phyloP scores from a whole-genome alignment of 30 jellyfish, hydroid and myxozoan species.

The Aurelia aurita region DNA sequence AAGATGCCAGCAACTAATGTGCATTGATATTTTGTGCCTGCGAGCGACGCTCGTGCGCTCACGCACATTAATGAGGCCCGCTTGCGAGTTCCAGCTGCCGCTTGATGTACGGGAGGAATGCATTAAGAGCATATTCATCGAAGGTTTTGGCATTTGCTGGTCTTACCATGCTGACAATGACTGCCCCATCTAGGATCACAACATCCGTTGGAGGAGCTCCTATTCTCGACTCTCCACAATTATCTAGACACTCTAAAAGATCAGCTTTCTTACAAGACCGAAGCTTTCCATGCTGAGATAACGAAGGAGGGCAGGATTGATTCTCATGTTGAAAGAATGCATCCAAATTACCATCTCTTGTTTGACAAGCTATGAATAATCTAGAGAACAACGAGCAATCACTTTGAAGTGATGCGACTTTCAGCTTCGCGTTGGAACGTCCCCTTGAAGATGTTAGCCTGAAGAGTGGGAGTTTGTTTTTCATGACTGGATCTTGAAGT shows the following conservation, averaged over 20 bases:
- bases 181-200: constrained; percentile 48
- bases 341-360: constrained; percentile 48
- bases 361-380: constrained; percentile 48
- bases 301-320: constrained; percentile 57
- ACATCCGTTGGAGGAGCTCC: constrained; percentile 19
- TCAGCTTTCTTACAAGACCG: constrained; percentile 45
- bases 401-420: constrained; percentile 25
- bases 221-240: constrained; percentile 8
- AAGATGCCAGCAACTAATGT: too few species aligned
- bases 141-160: constrained; percentile 40
- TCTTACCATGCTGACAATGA: constrained; percentile 21
- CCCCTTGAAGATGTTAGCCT: too few species aligned
- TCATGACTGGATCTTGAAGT: too few species aligned
- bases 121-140: constrained; percentile 45
- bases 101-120: constrained; percentile 13
- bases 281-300: constrained; percentile 42
- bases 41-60: too few species aligned
- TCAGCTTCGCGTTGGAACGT: constrained; percentile 21
- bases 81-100: constrained; percentile 37
- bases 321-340: constrained; percentile 49
- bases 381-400: constrained; percentile 56
- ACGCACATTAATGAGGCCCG: too few species aligned
- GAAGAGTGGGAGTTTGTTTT: too few species aligned
- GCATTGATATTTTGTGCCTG: too few species aligned
- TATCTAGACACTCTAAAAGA: constrained; percentile 40